Evolutionary conservation across 2,888 invertebrate genomes (phyloP).

Genomic region (Gandaritis pyraliata): DNA sequence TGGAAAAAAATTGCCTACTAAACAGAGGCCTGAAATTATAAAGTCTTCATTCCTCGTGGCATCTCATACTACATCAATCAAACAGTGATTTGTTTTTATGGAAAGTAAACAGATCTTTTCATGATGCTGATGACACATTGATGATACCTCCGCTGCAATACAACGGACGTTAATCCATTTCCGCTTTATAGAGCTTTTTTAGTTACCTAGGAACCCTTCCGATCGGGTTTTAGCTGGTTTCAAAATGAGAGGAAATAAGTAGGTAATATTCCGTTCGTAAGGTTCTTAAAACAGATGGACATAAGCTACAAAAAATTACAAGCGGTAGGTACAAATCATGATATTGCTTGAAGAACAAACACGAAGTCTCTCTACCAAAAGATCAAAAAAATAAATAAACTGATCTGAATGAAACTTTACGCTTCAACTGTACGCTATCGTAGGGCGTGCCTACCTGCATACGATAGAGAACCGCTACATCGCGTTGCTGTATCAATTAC

Average conservation of each 20-base stretch:
- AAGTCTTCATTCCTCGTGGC: not conserved
- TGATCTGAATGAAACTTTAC: conserved; percentile 17
- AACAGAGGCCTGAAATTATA: not conserved
- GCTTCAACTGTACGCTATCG: conserved; percentile 20
- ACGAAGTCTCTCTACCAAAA: not conserved
- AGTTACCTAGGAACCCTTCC: conserved; percentile 2
- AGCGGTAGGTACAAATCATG: too few relatives aligned
- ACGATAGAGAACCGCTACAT: conserved; percentile 75
- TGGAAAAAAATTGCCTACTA: not conserved
- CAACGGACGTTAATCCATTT: conserved; percentile 16
- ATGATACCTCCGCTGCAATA: conserved; percentile 15
- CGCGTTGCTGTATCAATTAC: conserved; percentile 79
- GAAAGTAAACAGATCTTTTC: conserved; percentile 22
- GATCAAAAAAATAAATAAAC: not conserved
- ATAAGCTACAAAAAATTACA: too few relatives aligned
- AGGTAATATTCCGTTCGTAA: too few relatives aligned
- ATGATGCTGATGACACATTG: conserved; percentile 28
- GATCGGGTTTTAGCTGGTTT: too few relatives aligned
- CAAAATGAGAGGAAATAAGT: too few relatives aligned
- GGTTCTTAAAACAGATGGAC: too few relatives aligned
- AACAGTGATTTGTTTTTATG: conserved; percentile 29
- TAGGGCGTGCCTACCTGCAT: conserved; percentile 68
- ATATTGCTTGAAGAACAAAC: too few relatives aligned
- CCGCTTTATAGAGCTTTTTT: conserved; percentile 16
- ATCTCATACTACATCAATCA: conserved; percentile 41